Percentiles rank a stretch among this genome's conserved stretches.
Conservation (phyloP, 2,888 invertebrate genomes). For the Erebia aethiops region DNA sequence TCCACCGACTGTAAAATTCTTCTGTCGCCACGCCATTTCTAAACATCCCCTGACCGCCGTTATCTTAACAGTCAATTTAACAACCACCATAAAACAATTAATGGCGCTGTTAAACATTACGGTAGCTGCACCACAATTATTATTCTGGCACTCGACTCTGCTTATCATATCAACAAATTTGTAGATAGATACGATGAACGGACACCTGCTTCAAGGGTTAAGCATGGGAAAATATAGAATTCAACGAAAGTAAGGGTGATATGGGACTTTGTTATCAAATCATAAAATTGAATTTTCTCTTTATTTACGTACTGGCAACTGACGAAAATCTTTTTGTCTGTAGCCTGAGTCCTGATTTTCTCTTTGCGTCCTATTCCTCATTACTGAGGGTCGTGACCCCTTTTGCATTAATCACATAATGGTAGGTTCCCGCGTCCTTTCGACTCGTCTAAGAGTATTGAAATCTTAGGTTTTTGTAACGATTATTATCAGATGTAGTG, state of each 20-base stretch:
- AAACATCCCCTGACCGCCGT: constrained; percentile 68
- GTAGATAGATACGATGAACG: constrained; percentile 28
- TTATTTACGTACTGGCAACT: background rate
- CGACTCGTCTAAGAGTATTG: no score
- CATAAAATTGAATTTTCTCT: constrained; percentile 41
- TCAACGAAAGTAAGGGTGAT: constrained; percentile 9
- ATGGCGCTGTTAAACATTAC: constrained; percentile 68
- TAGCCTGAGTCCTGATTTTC: background rate
- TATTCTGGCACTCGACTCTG: constrained; percentile 54
- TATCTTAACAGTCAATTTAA: constrained; percentile 70
- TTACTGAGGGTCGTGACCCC: background rate
- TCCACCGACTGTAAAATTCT: constrained; percentile 43
- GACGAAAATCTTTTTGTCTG: background rate
- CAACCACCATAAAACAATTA: constrained; percentile 72
- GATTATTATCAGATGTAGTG: no score
- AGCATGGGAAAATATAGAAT: constrained; percentile 55
- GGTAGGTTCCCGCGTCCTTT: no score
- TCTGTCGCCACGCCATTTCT: constrained; percentile 50
- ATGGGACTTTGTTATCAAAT: constrained; percentile 23
- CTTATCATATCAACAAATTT: constrained; percentile 48
- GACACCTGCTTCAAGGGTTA: constrained; percentile 41
- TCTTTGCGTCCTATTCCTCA: background rate
- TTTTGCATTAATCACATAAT: no score
- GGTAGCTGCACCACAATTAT: constrained; percentile 56
- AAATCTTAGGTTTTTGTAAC: no score